Evolutionary conservation across 2,113 vertebrate species (phyloP).

Genomic region (Mormoops blainvillei): DNA sequence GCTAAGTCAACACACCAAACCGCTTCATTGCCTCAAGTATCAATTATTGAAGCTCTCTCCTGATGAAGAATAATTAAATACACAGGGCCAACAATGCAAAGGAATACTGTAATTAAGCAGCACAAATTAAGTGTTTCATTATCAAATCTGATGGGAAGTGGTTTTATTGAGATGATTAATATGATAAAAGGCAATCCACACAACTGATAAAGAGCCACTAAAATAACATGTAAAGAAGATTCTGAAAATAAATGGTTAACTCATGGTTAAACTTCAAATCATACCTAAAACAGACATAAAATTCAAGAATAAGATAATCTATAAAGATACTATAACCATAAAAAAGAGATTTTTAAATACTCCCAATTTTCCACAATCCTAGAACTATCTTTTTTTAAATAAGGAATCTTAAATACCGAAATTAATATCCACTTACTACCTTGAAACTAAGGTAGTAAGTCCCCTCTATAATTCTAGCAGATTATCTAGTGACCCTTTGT

Average conservation of each 20-base stretch:
- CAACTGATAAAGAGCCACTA: constrained; percentile 15
- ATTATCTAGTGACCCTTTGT: neutral
- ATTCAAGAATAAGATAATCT: neutral
- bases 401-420: neutral
- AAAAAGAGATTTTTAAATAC: neutral
- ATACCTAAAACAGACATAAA: neutral
- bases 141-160: constrained; percentile 48
- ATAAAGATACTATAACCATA: neutral
- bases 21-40: constrained; percentile 68
- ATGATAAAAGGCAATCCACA: constrained; percentile 30
- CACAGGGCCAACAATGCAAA: constrained; percentile 54
- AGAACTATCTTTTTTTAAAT: neutral
- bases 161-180: constrained; percentile 41
- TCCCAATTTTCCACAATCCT: neutral
- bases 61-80: constrained; percentile 73
- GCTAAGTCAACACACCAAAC: constrained; percentile 45
- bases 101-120: constrained; percentile 69
- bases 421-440: neutral
- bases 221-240: constrained; percentile 30
- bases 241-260: constrained; percentile 34
- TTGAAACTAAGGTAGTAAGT: neutral
- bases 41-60: constrained; percentile 76
- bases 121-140: constrained; percentile 58
- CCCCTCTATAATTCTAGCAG: neutral
- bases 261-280: neutral